These are phyloP conservation scores for Oasisia sp. DNA, from an alignment of 2,888 invertebrate genomes.

Conservation along the genomic window DNA sequence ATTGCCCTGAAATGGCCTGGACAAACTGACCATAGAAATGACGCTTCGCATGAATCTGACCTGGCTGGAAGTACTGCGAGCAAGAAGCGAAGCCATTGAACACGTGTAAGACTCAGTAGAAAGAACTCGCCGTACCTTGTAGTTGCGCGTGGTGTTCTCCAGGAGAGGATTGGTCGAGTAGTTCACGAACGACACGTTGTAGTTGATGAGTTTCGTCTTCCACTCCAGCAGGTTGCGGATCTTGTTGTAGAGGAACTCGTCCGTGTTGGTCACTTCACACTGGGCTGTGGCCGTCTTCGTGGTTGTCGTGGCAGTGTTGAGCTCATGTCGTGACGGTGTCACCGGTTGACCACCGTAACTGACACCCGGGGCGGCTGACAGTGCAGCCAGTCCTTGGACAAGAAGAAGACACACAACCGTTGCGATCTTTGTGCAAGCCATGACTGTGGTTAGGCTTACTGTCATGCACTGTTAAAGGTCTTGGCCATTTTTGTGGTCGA, in stretches of 20 bases:
- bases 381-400: neutral
- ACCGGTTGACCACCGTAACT: neutral
- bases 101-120: neutral
- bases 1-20: neutral
- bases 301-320: conserved; percentile 1
- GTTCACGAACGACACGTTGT: conserved; percentile 38
- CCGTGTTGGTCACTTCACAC: conserved; percentile 25
- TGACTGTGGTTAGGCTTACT: neutral
- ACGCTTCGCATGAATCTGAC: neutral
- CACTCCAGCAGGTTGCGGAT: conserved; percentile 26
- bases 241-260: conserved; percentile 29
- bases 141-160: conserved; percentile 29
- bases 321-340: neutral
- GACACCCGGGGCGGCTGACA: neutral
- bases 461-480: neutral
- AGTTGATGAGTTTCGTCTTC: conserved; percentile 41
- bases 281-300: conserved; percentile 18
- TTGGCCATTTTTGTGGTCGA: no score
- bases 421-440: neutral
- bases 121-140: conserved; percentile 26
- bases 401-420: neutral
- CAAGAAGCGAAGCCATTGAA: neutral
- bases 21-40: neutral
- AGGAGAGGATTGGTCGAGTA: conserved; percentile 41
- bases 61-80: neutral